Conservation (phyloP, 2,113 vertebrate species). For the Numenius arquata region DNA sequence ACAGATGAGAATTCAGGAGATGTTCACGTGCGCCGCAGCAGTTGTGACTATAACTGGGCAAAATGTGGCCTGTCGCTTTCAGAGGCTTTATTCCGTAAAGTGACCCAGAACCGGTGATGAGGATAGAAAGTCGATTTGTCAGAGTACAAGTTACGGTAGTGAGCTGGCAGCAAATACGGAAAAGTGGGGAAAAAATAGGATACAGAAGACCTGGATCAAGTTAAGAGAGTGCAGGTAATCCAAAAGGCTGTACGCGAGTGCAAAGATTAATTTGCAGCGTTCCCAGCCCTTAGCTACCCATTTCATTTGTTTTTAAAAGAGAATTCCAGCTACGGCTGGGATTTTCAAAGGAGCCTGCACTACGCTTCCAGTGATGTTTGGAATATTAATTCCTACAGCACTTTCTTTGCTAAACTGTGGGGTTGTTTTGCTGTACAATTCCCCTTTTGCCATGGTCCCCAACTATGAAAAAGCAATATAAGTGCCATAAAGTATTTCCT, state of each 20-base stretch:
- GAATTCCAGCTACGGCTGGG: not conserved
- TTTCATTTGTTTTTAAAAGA: not conserved
- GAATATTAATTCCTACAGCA: conserved; percentile 33
- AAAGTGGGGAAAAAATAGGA: not conserved
- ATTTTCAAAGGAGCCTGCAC: not conserved
- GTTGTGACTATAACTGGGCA: conserved; percentile 36
- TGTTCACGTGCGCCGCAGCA: not conserved
- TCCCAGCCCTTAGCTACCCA: not conserved
- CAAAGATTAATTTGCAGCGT: not conserved
- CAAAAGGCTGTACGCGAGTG: not conserved
- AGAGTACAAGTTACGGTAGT: not conserved
- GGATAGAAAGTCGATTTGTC: not conserved
- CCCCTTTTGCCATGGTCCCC: not conserved
- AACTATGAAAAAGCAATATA: fast-evolving
- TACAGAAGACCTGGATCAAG: not conserved
- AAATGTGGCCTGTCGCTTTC: not conserved
- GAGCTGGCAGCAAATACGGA: not conserved
- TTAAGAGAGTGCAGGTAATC: not conserved
- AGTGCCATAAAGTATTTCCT: not conserved
- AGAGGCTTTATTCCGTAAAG: conserved; percentile 5
- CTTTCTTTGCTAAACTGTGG: not conserved
- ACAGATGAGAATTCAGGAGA: not conserved
- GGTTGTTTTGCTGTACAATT: not conserved
- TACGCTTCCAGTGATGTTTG: not conserved
- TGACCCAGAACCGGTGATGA: conserved; percentile 5